phyloP scores from a whole-genome alignment of 2,113 vertebrate species.

The Cebus imitator region DNA sequence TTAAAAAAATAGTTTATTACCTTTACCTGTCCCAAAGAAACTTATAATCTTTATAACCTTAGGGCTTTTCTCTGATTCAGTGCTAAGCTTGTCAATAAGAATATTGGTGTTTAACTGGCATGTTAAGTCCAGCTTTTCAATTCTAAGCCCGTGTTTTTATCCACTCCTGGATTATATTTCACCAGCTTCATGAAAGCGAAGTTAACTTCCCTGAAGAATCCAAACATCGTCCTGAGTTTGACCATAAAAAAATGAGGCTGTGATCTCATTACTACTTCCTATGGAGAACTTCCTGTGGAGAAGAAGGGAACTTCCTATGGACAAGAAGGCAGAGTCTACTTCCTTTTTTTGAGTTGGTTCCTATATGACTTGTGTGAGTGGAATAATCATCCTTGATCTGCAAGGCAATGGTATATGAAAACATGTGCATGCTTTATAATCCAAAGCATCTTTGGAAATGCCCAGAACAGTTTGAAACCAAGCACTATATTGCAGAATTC shows the following conservation, averaged over 20 bases:
- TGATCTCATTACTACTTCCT: neutral
- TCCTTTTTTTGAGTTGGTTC: constrained; percentile 18
- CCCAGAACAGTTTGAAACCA: constrained; percentile 5
- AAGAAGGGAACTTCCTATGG: neutral
- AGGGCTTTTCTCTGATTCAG: neutral
- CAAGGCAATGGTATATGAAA: constrained; percentile 9
- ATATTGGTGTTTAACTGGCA: neutral
- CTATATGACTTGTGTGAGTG: neutral
- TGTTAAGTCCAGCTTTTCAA: neutral
- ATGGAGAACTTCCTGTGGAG: neutral
- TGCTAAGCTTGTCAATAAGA: neutral
- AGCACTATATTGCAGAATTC: neutral
- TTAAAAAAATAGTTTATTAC: neutral
- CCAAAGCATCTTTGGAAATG: neutral
- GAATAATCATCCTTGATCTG: neutral
- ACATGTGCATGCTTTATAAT: neutral
- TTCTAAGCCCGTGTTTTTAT: neutral
- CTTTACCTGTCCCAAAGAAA: neutral
- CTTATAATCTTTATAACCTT: neutral
- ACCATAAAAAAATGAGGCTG: neutral
- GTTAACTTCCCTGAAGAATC: neutral
- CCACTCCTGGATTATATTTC: neutral
- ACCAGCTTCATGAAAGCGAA: neutral
- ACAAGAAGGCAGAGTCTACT: neutral
- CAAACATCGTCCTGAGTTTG: neutral